phyloP scores from a whole-genome alignment of 2,888 invertebrate genomes.

The Apodemia mormo region DNA sequence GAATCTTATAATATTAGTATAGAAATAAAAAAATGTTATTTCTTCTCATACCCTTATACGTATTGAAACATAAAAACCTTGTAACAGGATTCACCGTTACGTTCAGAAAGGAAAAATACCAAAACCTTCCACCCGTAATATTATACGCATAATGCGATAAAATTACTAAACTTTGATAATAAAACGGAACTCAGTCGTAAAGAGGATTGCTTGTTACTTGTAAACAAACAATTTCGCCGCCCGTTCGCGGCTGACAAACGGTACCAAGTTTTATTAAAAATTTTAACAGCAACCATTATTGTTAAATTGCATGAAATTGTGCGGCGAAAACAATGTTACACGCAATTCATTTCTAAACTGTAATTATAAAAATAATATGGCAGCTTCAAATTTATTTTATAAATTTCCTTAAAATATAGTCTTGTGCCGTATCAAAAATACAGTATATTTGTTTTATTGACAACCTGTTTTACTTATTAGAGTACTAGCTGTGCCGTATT shows the following conservation, averaged over 20 bases:
- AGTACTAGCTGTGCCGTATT: no score
- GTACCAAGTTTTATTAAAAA: constrained; percentile 32
- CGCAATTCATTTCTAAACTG: no score
- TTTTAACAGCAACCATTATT: constrained; percentile 1
- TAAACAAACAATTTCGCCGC: constrained; percentile 27
- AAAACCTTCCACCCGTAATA: constrained; percentile 4
- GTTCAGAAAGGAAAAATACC: constrained; percentile 6
- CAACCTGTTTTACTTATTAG: no score
- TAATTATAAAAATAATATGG: no score
- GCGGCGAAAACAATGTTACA: no score
- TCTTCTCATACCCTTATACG: no score
- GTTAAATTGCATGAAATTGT: constrained; percentile 16
- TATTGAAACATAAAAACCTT: neutral
- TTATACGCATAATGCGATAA: constrained; percentile 24
- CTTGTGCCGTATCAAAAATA: no score
- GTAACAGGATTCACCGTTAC: neutral
- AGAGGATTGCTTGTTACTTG: constrained; percentile 28
- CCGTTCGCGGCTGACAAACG: constrained; percentile 26
- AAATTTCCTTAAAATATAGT: no score
- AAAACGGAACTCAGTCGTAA: constrained; percentile 23
- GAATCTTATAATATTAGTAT: no score
- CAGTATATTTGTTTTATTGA: no score
- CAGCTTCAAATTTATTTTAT: no score
- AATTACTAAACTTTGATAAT: constrained; percentile 27
- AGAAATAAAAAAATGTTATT: neutral